These are phyloP conservation scores for Lepidothrix coronata DNA, from an alignment of 2,113 vertebrate genomes.

Conservation along the genomic window DNA sequence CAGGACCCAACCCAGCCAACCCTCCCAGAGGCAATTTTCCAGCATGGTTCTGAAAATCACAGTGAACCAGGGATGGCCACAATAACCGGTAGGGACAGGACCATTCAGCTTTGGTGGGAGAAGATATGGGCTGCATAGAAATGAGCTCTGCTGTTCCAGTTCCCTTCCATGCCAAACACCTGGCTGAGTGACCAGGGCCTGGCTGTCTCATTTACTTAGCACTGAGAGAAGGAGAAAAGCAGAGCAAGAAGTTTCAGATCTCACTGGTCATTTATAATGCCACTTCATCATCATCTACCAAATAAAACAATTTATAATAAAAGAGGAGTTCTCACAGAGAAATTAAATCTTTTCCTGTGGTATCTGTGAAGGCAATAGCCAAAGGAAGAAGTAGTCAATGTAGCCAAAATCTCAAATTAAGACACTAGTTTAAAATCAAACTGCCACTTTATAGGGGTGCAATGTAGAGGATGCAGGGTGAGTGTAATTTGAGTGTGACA, in stretches of 20 bases:
- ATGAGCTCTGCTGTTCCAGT: background rate
- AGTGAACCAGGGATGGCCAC: background rate
- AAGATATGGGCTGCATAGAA: background rate
- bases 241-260: background rate
- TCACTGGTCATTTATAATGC: background rate
- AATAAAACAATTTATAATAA: background rate
- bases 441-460: background rate
- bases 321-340: background rate
- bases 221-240: background rate
- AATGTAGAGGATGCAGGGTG: background rate
- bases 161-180: rapidly evolving
- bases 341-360: background rate
- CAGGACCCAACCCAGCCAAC: background rate
- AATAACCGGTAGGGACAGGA: background rate
- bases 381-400: background rate
- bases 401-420: background rate
- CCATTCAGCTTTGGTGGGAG: background rate
- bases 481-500: background rate
- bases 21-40: background rate
- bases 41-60: background rate
- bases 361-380: background rate
- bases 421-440: background rate
- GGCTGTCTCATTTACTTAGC: background rate
- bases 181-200: background rate
- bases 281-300: background rate